These are phyloP conservation scores for Xyrichtys novacula DNA, from an alignment of 2,797 vertebrate genomes.

Conservation along the genomic window DNA sequence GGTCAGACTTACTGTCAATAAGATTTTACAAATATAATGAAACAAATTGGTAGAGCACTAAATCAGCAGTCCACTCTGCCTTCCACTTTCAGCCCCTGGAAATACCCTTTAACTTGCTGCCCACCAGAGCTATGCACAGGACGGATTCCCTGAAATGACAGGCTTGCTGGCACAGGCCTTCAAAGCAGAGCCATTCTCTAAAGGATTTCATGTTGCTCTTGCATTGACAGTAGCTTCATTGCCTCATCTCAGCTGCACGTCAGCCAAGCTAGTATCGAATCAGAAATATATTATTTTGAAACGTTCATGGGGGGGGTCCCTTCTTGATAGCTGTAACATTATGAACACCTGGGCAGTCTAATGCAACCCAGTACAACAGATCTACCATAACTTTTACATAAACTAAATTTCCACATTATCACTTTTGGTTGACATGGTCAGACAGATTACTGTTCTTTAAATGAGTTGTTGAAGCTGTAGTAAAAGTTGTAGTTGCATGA, in stretches of 20 bases:
- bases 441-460: no score
- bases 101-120: constrained; percentile 11
- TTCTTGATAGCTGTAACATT: no score
- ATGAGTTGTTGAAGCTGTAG: no score
- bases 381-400: no score
- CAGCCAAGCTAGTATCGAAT: background rate
- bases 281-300: no score
- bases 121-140: background rate
- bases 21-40: no score
- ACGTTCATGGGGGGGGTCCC: no score
- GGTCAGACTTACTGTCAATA: background rate
- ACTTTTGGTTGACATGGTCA: no score
- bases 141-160: background rate
- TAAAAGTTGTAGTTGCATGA: no score
- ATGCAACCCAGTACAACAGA: no score
- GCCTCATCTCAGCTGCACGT: background rate
- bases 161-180: background rate
- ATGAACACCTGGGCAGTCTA: no score
- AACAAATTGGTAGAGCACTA: background rate
- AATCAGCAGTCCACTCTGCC: background rate
- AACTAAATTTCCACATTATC: no score
- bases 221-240: background rate
- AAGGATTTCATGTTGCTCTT: background rate
- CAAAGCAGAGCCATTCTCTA: background rate
- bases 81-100: constrained; percentile 4